These are phyloP conservation scores for Dicerorhinus sumatrensis DNA, from an alignment of 2,113 vertebrate species.

Conservation along the genomic window DNA sequence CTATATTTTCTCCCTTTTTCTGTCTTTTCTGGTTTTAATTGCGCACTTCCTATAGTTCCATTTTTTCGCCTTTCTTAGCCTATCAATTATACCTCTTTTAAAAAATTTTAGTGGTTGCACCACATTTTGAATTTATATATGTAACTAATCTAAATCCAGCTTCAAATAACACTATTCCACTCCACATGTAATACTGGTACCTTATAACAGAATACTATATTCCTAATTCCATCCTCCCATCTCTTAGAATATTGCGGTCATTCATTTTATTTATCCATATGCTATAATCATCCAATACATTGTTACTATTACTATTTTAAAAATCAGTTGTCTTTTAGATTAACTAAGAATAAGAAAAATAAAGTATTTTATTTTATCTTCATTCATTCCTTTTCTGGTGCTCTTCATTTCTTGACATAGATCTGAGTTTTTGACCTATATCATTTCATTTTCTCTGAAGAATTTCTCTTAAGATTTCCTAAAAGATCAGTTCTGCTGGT, in stretches of 20 bases:
- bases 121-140: not conserved
- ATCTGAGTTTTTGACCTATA: not conserved
- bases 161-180: not conserved
- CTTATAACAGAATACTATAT: not conserved
- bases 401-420: not conserved
- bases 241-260: not conserved
- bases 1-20: not conserved
- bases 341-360: not conserved
- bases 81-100: not conserved
- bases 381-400: not conserved
- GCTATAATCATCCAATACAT: not conserved
- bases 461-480: not conserved
- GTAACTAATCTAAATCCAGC: not conserved
- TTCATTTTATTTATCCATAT: not conserved
- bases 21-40: not conserved
- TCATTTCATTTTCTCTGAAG: not conserved
- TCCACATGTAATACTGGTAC: not conserved
- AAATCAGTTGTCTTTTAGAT: not conserved
- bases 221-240: not conserved
- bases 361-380: not conserved
- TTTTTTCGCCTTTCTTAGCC: not conserved
- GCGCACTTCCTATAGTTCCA: not conserved
- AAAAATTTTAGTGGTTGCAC: not conserved
- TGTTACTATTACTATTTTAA: not conserved
- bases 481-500: not conserved